These are phyloP conservation scores for Stomorhina lunata DNA, from an alignment of 2,888 invertebrate species.

Conservation along the genomic window DNA sequence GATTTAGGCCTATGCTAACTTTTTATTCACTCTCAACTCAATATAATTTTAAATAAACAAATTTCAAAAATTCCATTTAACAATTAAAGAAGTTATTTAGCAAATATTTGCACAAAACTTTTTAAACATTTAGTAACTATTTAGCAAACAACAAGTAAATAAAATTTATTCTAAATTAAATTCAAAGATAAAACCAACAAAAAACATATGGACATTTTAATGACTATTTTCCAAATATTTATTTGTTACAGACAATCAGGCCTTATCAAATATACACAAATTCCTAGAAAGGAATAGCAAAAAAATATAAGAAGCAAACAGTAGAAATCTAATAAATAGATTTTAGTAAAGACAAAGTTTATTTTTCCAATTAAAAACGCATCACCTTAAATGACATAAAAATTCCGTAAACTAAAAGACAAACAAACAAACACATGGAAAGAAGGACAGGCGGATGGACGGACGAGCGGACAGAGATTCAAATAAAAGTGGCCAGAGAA, in stretches of 20 bases:
- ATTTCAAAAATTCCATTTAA: slow-evolving; percentile 14
- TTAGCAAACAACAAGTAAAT: background rate
- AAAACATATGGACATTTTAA: slow-evolving; percentile 20
- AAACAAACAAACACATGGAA: slow-evolving; percentile 7
- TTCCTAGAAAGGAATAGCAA: too few species aligned
- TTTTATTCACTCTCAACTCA: too few species aligned
- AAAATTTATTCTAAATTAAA: slow-evolving; percentile 39
- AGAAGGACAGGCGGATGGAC: slow-evolving; percentile 22
- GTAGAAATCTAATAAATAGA: slow-evolving; percentile 56
- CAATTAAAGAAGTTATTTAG: slow-evolving; percentile 27
- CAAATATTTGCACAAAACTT: slow-evolving; percentile 25
- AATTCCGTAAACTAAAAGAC: slow-evolving; percentile 44
- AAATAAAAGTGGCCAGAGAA: background rate
- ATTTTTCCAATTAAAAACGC: slow-evolving; percentile 66
- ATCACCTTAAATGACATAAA: slow-evolving; percentile 64
- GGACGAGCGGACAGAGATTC: slow-evolving; percentile 5
- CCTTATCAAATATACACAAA: too few species aligned
- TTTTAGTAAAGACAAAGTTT: slow-evolving; percentile 62
- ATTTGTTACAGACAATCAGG: slow-evolving; percentile 13
- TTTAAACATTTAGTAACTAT: too few species aligned
- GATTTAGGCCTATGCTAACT: too few species aligned
- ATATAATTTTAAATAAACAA: too few species aligned
- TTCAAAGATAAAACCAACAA: slow-evolving; percentile 28
- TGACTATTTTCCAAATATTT: background rate
- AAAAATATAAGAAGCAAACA: background rate